Percentiles rank a stretch among this genome's conserved stretches.
These are phyloP conservation scores for Beris chalybata DNA, from an alignment of 2,888 invertebrate genomes.

Conservation along the genomic window DNA sequence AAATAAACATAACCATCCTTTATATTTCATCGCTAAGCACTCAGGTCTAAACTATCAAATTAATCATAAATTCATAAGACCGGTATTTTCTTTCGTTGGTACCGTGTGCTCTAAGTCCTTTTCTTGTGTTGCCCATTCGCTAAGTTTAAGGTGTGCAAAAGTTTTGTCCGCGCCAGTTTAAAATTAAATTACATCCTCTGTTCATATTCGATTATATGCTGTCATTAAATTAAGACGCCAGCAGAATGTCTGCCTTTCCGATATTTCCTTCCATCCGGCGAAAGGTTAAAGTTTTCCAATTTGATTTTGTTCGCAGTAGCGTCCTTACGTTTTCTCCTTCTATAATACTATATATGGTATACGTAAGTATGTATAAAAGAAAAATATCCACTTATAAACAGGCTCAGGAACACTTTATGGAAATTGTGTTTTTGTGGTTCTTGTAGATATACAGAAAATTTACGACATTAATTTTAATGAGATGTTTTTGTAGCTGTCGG, in stretches of 20 bases:
- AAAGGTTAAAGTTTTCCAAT: conserved; percentile 19
- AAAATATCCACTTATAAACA: background rate
- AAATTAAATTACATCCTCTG: conserved; percentile 13
- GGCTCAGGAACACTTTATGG: conserved; percentile 11
- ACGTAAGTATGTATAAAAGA: no score
- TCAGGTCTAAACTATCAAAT: conserved; percentile 2
- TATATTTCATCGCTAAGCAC: background rate
- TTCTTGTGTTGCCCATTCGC: background rate
- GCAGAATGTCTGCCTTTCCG: background rate
- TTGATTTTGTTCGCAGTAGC: conserved; percentile 4
- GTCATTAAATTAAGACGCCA: background rate
- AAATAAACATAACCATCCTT: background rate
- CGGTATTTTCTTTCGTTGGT: background rate
- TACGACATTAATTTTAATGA: conserved; percentile 22
- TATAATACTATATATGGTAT: no score
- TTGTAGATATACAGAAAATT: background rate
- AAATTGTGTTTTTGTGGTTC: conserved; percentile 18
- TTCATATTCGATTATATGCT: conserved; percentile 16
- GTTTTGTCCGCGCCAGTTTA: conserved; percentile 9
- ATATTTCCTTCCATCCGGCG: background rate
- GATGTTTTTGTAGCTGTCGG: conserved; percentile 14
- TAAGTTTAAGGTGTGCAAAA: conserved; percentile 6
- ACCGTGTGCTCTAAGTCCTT: background rate
- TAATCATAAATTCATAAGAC: conserved; percentile 7
- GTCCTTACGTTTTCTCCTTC: background rate